phyloP scores from a whole-genome alignment of 2,113 vertebrate genomes.

The Seriola rivoliana region DNA sequence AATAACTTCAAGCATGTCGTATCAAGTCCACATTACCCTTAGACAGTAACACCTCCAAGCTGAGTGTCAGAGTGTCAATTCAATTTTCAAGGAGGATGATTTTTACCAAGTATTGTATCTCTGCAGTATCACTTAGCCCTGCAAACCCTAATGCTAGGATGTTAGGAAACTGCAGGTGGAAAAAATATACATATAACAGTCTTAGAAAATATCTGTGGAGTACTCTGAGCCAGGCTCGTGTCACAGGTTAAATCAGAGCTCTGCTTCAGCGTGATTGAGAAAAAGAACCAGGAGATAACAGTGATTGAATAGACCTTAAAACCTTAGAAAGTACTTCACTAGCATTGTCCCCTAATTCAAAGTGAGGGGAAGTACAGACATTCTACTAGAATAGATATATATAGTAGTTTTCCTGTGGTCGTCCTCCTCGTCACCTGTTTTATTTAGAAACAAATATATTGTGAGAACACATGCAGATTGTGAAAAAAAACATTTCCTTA shows the following conservation, averaged over 20 bases:
- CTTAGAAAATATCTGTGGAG: neutral
- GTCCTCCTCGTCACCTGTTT: neutral
- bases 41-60: constrained; percentile 21
- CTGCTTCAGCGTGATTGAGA: neutral
- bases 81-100: neutral
- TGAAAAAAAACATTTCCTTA: neutral
- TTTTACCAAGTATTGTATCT: neutral
- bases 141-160: neutral
- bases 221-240: neutral
- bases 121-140: neutral
- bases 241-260: neutral
- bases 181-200: neutral
- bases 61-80: constrained; percentile 5
- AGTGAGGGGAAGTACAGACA: neutral
- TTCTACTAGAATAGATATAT: neutral
- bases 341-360: constrained; percentile 2
- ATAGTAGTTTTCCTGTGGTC: neutral
- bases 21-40: constrained; percentile 26
- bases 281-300: accelerated
- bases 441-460: constrained; percentile 18
- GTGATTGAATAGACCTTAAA: neutral
- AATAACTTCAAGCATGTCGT: constrained; percentile 46
- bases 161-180: neutral
- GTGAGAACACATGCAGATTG: neutral
- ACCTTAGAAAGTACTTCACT: neutral